Evolutionary conservation across 92 coral and sea anemone genomes (phyloP).

Genomic region (Actinernus sp.): DNA sequence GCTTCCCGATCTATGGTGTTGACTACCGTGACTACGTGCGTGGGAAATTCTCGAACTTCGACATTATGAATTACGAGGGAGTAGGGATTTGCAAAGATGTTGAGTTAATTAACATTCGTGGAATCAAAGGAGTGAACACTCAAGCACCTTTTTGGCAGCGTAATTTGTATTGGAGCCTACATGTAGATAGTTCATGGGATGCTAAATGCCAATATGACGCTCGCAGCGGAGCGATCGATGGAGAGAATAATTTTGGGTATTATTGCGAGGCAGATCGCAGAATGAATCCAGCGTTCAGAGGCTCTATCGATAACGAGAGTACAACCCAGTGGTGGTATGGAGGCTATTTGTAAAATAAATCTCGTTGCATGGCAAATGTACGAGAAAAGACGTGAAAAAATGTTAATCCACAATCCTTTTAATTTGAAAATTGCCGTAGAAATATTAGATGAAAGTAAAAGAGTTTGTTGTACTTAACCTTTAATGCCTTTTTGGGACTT

Average conservation of each 20-base stretch:
- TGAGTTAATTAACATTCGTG: conserved; percentile 21
- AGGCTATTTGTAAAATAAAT: conserved; percentile 19
- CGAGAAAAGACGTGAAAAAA: too few species aligned
- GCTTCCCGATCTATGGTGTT: conserved; percentile 15
- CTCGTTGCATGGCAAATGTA: too few species aligned
- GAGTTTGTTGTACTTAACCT: too few species aligned
- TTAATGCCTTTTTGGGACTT: too few species aligned
- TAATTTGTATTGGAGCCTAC: neutral
- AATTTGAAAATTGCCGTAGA: too few species aligned
- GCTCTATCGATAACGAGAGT: neutral
- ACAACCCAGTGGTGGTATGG: conserved; percentile 29
- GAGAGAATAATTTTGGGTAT: conserved; percentile 11
- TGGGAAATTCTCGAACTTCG: conserved; percentile 4
- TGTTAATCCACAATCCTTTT: too few species aligned
- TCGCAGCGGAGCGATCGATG: neutral
- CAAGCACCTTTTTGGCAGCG: conserved; percentile 11
- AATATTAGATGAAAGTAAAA: too few species aligned
- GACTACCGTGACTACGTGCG: conserved; percentile 22
- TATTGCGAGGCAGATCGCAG: neutral
- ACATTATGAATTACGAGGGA: conserved; percentile 2
- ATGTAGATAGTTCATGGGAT: neutral
- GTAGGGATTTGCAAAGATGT: neutral
- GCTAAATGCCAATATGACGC: neutral
- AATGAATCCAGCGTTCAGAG: conserved; percentile 16
- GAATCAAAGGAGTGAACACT: neutral